Base-by-base conservation (phyloP, 1,140 invertebrate species). In the Berghia stephanieae region DNA sequence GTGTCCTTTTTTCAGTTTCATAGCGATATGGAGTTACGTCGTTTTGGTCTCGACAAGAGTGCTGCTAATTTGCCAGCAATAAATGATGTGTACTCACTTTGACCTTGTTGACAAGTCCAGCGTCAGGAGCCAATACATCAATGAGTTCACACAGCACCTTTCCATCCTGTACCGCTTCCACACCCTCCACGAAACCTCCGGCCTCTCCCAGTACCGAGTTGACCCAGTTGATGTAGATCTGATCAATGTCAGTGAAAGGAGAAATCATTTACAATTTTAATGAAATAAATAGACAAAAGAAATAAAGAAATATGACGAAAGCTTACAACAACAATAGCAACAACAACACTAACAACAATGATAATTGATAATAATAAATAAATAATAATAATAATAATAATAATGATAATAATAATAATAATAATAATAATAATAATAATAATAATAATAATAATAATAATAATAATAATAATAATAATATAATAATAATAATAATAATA, bases 181-280 rank as follows among this genome's bases (percentile, higher is more conserved):
- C 81, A 10, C 79, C 80, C 5, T 80, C 79, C 38, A 85, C 57
- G 18, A 75, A 60, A 13, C 38, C 43, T 0, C 77, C 78, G 27
- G 72, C 72, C 63, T 85, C 85, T 52, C 75, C 80, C 55, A 86
- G 74, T 21, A 86, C 78, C 34, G 85, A 85, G 80, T 85, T 86
- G 38, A 77, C 82, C 85, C 85, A 86, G 77, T 80, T 82, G 68
- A 85, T 57, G 76, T 86, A 86, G 55, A 85, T 80, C 85, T 86
- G 76, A 3, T 69, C 69, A 71, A 68, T 57, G 46, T 3, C 43
- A 80, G 72, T 72, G n/a, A n/a, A n/a, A n/a, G n/a, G n/a, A n/a
- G n/a, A n/a, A n/a, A n/a, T n/a, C n/a, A n/a, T n/a, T n/a, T n/a
- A n/a, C n/a, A 49, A 49, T n/a, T 49, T 13, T 13, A 49, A 49